A percentile compares a stretch with the other conserved stretches of the same genome.
These are phyloP conservation scores for Habrosyne pyritoides DNA, from an alignment of 2,888 invertebrate species.

Conservation along the genomic window DNA sequence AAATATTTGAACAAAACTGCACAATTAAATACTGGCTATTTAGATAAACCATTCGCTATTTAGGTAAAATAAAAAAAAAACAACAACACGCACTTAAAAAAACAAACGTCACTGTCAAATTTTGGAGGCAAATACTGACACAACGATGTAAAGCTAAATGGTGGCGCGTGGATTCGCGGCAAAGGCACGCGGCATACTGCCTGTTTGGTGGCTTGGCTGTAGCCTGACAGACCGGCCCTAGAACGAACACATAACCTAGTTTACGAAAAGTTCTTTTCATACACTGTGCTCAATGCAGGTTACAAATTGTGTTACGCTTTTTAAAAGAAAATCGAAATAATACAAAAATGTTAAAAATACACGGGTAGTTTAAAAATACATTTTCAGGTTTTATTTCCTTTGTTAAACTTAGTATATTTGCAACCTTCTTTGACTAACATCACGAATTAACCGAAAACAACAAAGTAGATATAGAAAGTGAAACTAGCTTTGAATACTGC, in stretches of 20 bases:
- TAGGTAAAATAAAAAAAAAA: slow-evolving; percentile 17
- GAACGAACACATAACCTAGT: slow-evolving; percentile 21
- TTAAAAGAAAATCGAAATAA: neutral
- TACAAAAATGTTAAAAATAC: neutral
- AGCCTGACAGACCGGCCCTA: slow-evolving; percentile 32
- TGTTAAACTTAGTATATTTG: no score
- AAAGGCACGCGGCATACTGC: slow-evolving; percentile 43
- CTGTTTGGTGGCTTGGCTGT: slow-evolving; percentile 20
- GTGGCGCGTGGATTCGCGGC: slow-evolving; percentile 30
- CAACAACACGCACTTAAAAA: slow-evolving; percentile 1
- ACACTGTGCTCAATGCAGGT: slow-evolving; percentile 30
- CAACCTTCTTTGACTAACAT: no score
- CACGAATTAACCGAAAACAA: no score
- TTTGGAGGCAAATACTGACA: slow-evolving; percentile 30
- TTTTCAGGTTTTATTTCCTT: no score
- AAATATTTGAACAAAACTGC: slow-evolving; percentile 21
- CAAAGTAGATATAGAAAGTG: no score
- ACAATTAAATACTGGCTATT: slow-evolving; percentile 12
- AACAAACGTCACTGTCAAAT: slow-evolving; percentile 33
- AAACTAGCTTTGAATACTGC: no score
- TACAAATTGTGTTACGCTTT: slow-evolving; percentile 13
- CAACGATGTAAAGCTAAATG: slow-evolving; percentile 14
- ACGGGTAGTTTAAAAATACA: no score
- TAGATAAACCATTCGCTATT: slow-evolving; percentile 29
- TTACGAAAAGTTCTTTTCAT: slow-evolving; percentile 26